phyloP scores from a whole-genome alignment of 2,797 vertebrate genomes.

The Allobates femoralis region DNA sequence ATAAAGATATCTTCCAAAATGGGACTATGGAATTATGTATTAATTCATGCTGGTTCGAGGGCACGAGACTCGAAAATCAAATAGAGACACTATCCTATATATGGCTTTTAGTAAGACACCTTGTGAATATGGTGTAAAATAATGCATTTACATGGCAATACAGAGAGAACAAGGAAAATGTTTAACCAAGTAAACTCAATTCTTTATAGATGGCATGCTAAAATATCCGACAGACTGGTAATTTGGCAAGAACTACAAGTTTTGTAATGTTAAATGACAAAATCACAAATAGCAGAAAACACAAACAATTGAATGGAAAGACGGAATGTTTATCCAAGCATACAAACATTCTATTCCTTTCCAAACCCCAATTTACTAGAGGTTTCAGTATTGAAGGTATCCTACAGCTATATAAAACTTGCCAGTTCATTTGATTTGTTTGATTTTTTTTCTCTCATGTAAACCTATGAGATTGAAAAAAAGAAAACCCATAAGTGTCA shows the following conservation, averaged over 20 bases:
- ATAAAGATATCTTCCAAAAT: slow-evolving; percentile 51
- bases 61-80: slow-evolving; percentile 20
- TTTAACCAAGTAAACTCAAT: slow-evolving; percentile 56
- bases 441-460: slow-evolving; percentile 45
- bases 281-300: slow-evolving; percentile 58
- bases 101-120: slow-evolving; percentile 48
- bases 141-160: slow-evolving; percentile 38
- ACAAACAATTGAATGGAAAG: slow-evolving; percentile 54
- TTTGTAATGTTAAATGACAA: slow-evolving; percentile 62
- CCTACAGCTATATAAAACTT: slow-evolving; percentile 62
- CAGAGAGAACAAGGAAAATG: slow-evolving; percentile 39
- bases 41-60: slow-evolving; percentile 39
- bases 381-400: slow-evolving; percentile 56
- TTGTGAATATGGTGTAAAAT: slow-evolving; percentile 45
- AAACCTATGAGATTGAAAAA: slow-evolving; percentile 50
- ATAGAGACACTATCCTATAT: slow-evolving; percentile 24
- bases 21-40: slow-evolving; percentile 49
- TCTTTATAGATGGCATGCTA: slow-evolving; percentile 52
- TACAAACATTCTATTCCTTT: slow-evolving; percentile 54
- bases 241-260: slow-evolving; percentile 52
- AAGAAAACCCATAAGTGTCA: slow-evolving; percentile 17
- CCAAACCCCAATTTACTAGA: slow-evolving; percentile 59
- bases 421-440: slow-evolving; percentile 56
- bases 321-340: slow-evolving; percentile 57
- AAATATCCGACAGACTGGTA: slow-evolving; percentile 55